Base-by-base conservation (phyloP, 2,113 vertebrate genomes). In the Lepidothrix coronata region DNA sequence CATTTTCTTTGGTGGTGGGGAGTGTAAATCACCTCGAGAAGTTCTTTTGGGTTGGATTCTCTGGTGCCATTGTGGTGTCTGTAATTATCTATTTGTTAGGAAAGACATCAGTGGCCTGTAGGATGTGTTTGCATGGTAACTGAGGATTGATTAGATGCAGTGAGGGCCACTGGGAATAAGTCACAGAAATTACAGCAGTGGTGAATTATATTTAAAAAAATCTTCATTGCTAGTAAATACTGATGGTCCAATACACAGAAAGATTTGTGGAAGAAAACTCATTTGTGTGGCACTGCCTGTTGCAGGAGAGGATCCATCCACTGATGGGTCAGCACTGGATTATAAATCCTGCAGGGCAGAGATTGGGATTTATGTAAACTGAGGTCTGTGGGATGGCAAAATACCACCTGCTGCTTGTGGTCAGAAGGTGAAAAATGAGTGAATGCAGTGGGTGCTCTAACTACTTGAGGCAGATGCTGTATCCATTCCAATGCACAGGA, bases 151-250 rank as follows among this genome's bases (percentile, higher is more conserved):
- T 96, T 92, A 88, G 90, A 78, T 85, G 88, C 78, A 89, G 58
- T 37, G 91, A 95, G 44, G 51, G 52, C 76, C 77, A 25, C 87
- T 83, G 89, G 92, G 92, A 97, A 55, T 95, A 89, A 67, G 71
- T 82, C 75, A 63, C 9, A 22, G 57, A 93, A 89, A 92, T 71
- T 33, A 15, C 81, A 72, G 62, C 28, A 43, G 80, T 25, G 20
- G 58, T 93, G 93, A 96, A 97, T 94, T 81, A 88, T 71, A 91
- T 87, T 95, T 95, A 96, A 92, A 91, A 91, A 90, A 97, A 95
- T 68, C 87, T 17, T 92, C 14, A 59, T 75, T 35, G n/a, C 35
- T 74, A 67, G 75, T 96, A 94, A 97, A 97, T 91, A 95, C 75
- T 22, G 46, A 39, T 72, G 19, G 12, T 96, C 70, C 93, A 31